Percentiles rank a stretch among this genome's conserved stretches.
These are phyloP conservation scores for Melipona quadrifasciata DNA, from an alignment of 1,140 invertebrate species.

Conservation along the genomic window DNA sequence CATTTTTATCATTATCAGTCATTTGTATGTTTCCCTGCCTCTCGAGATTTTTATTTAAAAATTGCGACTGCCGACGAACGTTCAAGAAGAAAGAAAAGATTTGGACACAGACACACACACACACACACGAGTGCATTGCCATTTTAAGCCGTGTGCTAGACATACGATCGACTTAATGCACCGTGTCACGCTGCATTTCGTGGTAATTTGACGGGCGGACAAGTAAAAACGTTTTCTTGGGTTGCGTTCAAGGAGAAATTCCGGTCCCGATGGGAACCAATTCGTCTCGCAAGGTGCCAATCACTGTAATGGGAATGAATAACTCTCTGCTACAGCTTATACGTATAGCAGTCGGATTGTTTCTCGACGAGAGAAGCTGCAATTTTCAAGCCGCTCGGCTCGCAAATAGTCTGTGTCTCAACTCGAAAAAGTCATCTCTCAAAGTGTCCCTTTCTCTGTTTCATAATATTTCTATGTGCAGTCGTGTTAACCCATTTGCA, in stretches of 20 bases:
- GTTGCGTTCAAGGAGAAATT: constrained; percentile 16
- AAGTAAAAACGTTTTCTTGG: constrained; percentile 31
- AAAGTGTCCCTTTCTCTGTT: too few species aligned
- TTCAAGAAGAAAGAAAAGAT: too few species aligned
- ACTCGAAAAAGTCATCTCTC: too few species aligned
- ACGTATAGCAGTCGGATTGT: not conserved
- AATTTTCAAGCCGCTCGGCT: too few species aligned
- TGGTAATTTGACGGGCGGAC: constrained; percentile 18
- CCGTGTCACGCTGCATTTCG: not conserved
- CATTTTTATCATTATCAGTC: not conserved
- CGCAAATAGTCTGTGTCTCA: too few species aligned
- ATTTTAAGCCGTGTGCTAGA: not conserved
- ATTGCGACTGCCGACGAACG: too few species aligned
- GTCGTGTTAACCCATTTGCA: too few species aligned
- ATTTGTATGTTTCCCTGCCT: not conserved
- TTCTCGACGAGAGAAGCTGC: not conserved
- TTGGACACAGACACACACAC: too few species aligned
- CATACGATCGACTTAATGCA: not conserved
- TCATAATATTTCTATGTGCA: too few species aligned
- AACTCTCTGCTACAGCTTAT: not conserved
- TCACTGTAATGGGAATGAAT: constrained; percentile 23
- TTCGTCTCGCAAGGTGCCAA: not conserved
- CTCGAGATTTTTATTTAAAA: not conserved
- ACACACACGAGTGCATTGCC: too few species aligned
- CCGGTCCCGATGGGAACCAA: not conserved